phyloP scores from a whole-genome alignment of 2,113 vertebrate species.

The Forbesichthys agassizii region DNA sequence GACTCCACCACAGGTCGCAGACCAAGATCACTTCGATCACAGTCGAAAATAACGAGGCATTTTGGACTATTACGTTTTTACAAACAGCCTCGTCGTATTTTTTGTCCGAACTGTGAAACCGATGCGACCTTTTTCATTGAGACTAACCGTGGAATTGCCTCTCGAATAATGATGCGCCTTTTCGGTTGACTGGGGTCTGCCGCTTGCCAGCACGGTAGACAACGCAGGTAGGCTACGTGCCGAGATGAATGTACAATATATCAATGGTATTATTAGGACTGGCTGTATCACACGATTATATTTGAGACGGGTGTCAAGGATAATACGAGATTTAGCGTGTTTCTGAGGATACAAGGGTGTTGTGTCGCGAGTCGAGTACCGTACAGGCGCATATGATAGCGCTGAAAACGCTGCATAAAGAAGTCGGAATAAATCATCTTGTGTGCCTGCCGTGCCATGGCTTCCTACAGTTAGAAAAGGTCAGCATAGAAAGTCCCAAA shows the following conservation, averaged over 20 bases:
- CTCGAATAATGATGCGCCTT: constrained; percentile 65
- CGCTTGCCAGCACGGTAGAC: constrained; percentile 44
- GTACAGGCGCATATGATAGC: constrained; percentile 40
- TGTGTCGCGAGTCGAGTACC: constrained; percentile 35
- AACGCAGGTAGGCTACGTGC: constrained; percentile 66
- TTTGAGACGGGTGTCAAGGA: constrained; percentile 19
- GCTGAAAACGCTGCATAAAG: constrained; percentile 65
- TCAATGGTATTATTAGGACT: constrained; percentile 1
- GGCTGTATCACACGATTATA: neutral
- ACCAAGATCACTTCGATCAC: constrained; percentile 18
- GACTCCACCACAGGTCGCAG: constrained; percentile 45
- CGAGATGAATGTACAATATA: constrained; percentile 36
- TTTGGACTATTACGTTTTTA: constrained; percentile 21
- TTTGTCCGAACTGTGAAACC: constrained; percentile 42
- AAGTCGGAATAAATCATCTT: constrained; percentile 32
- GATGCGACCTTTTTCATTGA: constrained; percentile 54
- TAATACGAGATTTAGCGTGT: constrained; percentile 1
- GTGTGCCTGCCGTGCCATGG: constrained; percentile 5
- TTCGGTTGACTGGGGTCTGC: constrained; percentile 53
- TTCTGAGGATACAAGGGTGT: constrained; percentile 13
- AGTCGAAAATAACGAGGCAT: constrained; percentile 16
- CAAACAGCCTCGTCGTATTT: constrained; percentile 35
- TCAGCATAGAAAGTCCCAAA: neutral
- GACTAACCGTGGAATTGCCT: constrained; percentile 65
- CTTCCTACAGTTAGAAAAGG: constrained; percentile 5